Percentiles rank a stretch among this genome's conserved stretches.
Conservation (phyloP, 2,113 vertebrate genomes). For the Hippocampus mohnikei region DNA sequence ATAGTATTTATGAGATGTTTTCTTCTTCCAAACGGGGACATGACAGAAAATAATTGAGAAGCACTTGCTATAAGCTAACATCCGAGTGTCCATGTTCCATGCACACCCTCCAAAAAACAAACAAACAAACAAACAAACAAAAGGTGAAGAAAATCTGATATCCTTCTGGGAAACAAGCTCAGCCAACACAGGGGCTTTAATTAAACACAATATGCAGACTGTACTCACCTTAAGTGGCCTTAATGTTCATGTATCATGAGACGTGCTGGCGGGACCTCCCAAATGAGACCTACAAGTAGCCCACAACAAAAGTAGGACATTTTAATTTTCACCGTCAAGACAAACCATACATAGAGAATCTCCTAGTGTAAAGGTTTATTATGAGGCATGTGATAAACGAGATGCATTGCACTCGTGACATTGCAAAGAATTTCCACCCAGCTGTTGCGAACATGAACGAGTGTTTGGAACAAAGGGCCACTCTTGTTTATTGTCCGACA, state of each 20-base stretch:
- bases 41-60: too few relatives aligned
- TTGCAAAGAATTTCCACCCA: slow-evolving; percentile 8
- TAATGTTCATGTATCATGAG: slow-evolving; percentile 82
- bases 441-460: slow-evolving; percentile 7
- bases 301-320: slow-evolving; percentile 56
- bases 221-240: slow-evolving; percentile 78
- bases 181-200: background rate
- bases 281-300: slow-evolving; percentile 54
- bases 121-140: background rate
- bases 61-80: background rate
- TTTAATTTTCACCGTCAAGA: background rate
- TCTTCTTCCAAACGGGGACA: too few relatives aligned
- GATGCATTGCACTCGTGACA: background rate
- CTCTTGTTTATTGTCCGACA: slow-evolving; percentile 25
- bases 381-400: background rate
- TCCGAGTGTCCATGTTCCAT: background rate
- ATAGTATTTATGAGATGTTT: too few relatives aligned
- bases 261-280: slow-evolving; percentile 78
- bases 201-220: slow-evolving; percentile 12
- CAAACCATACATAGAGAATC: background rate
- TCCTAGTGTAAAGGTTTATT: background rate
- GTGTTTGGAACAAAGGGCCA: slow-evolving; percentile 32
- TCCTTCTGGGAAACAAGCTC: background rate
- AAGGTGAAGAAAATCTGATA: background rate
- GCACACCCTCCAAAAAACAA: background rate